Evolutionary conservation across 2,113 vertebrate species (phyloP), one percentile per base, ranked within the genome.

Genomic region (Balaenoptera acutorostrata): DNA sequence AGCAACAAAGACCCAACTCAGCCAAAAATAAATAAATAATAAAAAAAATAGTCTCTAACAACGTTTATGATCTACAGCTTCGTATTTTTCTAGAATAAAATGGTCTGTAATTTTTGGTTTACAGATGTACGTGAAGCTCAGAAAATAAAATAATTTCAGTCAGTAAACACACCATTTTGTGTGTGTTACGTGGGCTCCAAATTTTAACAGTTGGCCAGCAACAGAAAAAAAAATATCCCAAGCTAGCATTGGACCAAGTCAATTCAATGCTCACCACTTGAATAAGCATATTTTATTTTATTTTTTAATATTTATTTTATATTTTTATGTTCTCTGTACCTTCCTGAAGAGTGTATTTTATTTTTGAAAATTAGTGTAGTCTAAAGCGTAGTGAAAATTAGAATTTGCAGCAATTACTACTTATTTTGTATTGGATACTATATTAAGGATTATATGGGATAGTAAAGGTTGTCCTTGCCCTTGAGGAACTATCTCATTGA

Each of bases 81-180:
- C 1, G 27, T 90, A 71, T 83, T 93, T 87, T 97, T 77, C 64
- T 87, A 85, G 52, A 85, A 88, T 90, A 91, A 96, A 84, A 44
- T 97, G 36, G 25, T 63, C 6, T 91, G 13, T 92, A 49, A 15
- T n/a, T 87, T 87, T 74, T 85, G 31, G 5, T 69, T 94, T 85
- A 74, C 25, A 81, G 61, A 75, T 69, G 18, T 55, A 82, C 23
- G 2, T 46, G 64, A 46, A 93, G 46, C 55, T 83, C 33, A 96
- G 75, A 87, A 87, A 90, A 69, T 52, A 6, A 64, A 75, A 36
- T 91, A 57, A 69, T 93, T 71, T 80, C 63, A 55, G 39, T 92
- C 33, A 31, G 55, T 93, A 66, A 44, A 39, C 27, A 75, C 21
- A 63, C 29, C 9, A 68, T 61, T 90, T 57, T 88, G 44, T 81